Evolutionary conservation across 2,113 vertebrate genomes (phyloP).

Genomic region (Sula dactylatra): DNA sequence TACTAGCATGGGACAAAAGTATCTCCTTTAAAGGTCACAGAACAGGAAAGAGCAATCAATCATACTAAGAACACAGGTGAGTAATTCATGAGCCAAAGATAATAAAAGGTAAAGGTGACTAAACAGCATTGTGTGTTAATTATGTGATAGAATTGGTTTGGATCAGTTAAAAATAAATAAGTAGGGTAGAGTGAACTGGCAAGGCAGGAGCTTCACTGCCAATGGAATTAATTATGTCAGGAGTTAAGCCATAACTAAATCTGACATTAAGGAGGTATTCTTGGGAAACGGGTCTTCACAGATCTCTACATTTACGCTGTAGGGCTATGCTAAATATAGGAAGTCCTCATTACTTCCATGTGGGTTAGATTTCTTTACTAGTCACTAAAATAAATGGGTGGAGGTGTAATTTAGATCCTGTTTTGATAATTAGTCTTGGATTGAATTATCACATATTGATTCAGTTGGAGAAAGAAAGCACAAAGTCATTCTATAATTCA

Average conservation of each 20-base stretch:
- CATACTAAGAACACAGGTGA: background rate
- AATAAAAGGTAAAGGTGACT: constrained; percentile 13
- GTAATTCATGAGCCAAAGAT: background rate
- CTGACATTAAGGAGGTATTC: background rate
- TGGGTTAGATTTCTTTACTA: background rate
- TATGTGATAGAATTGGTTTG: background rate
- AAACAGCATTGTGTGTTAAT: constrained; percentile 12
- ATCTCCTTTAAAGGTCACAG: background rate
- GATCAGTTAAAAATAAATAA: constrained; percentile 14
- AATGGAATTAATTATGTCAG: background rate
- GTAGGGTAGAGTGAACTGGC: background rate
- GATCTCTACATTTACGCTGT: background rate
- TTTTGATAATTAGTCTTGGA: background rate
- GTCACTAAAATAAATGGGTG: background rate
- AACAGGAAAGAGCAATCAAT: background rate
- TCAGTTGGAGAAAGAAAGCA: background rate
- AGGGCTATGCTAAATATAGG: background rate
- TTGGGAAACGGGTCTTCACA: background rate
- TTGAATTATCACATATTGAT: background rate
- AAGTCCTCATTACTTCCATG: background rate
- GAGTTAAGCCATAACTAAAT: background rate
- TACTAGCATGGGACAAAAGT: background rate
- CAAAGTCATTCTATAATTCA: background rate
- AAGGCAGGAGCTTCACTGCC: background rate
- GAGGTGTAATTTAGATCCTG: background rate